Evolutionary conservation across 2,113 vertebrate genomes (phyloP).

Genomic region (Chaenocephalus aceratus): DNA sequence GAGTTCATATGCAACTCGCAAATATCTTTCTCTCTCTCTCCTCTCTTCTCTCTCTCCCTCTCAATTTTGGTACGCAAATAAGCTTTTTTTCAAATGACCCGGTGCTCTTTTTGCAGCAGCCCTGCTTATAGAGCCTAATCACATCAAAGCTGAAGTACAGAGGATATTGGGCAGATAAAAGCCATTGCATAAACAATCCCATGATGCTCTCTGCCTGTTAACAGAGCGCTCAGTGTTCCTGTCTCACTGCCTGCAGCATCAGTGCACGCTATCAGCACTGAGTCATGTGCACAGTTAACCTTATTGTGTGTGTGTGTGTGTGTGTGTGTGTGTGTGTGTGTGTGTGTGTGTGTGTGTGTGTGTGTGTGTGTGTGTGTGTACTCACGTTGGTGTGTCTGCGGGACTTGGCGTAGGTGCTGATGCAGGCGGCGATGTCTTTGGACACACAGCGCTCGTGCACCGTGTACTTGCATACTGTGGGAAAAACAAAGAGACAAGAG

Average conservation of each 20-base stretch:
- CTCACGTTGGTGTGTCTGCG: conserved; percentile 95
- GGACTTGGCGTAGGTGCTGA: conserved; percentile 95
- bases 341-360: conserved; percentile 63
- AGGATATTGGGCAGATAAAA: not conserved
- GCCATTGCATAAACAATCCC: conserved; percentile 3
- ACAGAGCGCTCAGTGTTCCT: conserved; percentile 10
- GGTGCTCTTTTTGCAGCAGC: too few relatives aligned
- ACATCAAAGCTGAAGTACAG: conserved; percentile 16
- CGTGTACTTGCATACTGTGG: conserved; percentile 94
- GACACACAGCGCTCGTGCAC: conserved; percentile 93
- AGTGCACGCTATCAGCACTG: not conserved
- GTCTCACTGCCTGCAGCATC: not conserved
- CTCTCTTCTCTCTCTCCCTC: too few relatives aligned
- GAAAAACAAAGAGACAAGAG: conserved; percentile 40
- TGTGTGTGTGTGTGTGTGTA: conserved; percentile 70
- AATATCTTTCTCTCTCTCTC: too few relatives aligned
- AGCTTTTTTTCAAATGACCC: too few relatives aligned
- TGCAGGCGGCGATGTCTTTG: conserved; percentile 91
- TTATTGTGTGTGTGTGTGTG: not conserved
- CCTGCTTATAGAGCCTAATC: not conserved
- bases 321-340: conserved; percentile 62
- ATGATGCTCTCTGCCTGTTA: not conserved
- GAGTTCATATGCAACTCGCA: too few relatives aligned
- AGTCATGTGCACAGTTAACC: not conserved
- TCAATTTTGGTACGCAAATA: too few relatives aligned